A percentile compares a stretch with the other conserved stretches of the same genome.
Conservation (phyloP, 2,797 vertebrate genomes). For the Antrozous pallidus region DNA sequence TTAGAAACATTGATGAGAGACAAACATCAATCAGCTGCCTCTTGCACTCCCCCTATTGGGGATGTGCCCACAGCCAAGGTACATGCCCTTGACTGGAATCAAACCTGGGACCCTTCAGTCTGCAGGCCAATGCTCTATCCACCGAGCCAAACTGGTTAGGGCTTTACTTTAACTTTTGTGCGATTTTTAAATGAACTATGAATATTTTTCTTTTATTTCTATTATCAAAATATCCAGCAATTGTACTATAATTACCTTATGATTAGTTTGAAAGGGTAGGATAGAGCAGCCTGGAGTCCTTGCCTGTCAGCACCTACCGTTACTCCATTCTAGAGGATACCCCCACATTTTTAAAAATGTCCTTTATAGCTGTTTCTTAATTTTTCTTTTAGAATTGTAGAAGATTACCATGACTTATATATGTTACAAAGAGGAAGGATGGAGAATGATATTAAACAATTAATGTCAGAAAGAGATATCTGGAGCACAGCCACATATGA, state of each 20-base stretch:
- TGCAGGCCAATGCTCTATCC: no score
- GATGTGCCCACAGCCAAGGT: no score
- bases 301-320: no score
- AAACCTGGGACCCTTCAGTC: no score
- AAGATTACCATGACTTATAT: constrained; percentile 89
- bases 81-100: no score
- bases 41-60: no score
- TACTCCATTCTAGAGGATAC: no score
- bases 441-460: constrained; percentile 84
- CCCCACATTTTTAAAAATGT: no score
- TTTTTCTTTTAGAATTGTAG: constrained; percentile 84
- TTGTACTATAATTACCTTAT: neutral
- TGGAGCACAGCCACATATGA: constrained; percentile 87
- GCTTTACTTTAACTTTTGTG: neutral
- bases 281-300: no score
- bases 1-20: no score
- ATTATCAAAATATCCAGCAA: neutral
- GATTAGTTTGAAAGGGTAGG: constrained; percentile 22
- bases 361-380: neutral
- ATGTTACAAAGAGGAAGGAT: constrained; percentile 87
- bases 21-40: no score
- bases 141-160: no score
- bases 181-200: constrained; percentile 40
- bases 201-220: constrained; percentile 32
- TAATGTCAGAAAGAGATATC: constrained; percentile 86